Conservation (phyloP, 2,888 invertebrate species). For the Epiblema foenella region DNA sequence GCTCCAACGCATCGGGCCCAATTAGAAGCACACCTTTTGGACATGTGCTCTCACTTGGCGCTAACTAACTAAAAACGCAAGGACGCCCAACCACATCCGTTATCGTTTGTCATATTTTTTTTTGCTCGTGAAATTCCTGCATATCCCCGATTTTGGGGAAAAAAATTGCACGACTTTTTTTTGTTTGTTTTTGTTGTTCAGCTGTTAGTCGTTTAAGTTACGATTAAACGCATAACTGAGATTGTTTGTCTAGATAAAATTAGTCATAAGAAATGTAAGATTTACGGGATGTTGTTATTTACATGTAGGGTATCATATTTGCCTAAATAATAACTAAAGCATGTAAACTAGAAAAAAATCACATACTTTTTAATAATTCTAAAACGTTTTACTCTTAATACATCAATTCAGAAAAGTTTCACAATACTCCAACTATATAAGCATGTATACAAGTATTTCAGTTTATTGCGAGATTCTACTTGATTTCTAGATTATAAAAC, state of each 20-base stretch:
- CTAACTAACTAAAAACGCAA: conserved; percentile 75
- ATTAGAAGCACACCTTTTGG: conserved; percentile 85
- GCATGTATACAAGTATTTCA: no score
- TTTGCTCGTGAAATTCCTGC: conserved; percentile 35
- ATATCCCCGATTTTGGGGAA: conserved; percentile 27
- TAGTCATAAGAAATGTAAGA: neutral
- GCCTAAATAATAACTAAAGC: neutral
- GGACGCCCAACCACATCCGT: conserved; percentile 73
- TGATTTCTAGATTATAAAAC: no score
- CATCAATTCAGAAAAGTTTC: no score
- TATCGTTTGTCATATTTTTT: conserved; percentile 73
- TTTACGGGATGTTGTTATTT: neutral
- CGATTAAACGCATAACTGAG: conserved; percentile 15
- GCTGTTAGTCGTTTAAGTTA: conserved; percentile 28
- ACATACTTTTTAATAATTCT: no score
- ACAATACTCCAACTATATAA: no score
- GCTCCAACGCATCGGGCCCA: conserved; percentile 70
- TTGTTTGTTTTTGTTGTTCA: conserved; percentile 32
- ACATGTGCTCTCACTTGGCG: conserved; percentile 79
- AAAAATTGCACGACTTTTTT: conserved; percentile 30
- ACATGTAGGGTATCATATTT: neutral
- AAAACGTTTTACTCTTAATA: no score
- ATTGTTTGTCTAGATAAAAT: conserved; percentile 8
- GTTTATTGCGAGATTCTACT: no score
- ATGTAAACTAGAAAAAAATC: neutral